Evolutionary conservation across 2,888 invertebrate species (phyloP).

Genomic region (Dorcus hopei): DNA sequence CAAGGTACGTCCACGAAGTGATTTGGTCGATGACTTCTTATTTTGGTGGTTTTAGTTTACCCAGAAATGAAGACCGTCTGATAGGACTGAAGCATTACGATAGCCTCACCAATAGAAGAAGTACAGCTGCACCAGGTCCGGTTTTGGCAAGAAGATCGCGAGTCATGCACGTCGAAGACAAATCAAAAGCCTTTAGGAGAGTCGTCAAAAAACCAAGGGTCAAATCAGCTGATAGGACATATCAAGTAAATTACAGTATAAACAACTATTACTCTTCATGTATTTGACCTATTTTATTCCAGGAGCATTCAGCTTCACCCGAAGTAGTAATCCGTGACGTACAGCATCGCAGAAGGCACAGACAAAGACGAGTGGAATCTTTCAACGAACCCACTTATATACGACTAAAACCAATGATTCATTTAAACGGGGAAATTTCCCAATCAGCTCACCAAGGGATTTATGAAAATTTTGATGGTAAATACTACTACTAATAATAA

Average conservation of each 20-base stretch:
- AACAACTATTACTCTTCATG: too few species aligned
- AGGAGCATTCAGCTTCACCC: conserved; percentile 16
- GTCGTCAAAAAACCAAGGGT: conserved; percentile 23
- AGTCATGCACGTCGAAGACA: conserved; percentile 38
- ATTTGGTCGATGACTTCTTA: neutral
- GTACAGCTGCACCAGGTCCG: conserved; percentile 21
- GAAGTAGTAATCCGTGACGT: conserved; percentile 14
- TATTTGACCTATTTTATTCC: neutral
- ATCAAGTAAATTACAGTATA: conserved; percentile 13
- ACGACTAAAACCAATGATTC: conserved; percentile 57
- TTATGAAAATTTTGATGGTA: too few species aligned
- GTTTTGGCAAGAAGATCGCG: conserved; percentile 29
- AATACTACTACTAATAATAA: too few species aligned
- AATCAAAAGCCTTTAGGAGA: conserved; percentile 32
- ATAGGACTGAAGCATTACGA: neutral
- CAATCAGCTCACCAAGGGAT: conserved; percentile 45
- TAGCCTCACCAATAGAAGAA: neutral
- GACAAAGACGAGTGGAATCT: conserved; percentile 24
- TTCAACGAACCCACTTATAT: conserved; percentile 9
- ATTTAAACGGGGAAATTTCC: conserved; percentile 63
- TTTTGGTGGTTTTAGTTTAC: neutral
- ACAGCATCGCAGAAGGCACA: conserved; percentile 23
- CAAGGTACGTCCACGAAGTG: neutral
- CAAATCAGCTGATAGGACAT: conserved; percentile 19
- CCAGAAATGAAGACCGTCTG: neutral